A percentile compares a stretch with the other conserved stretches of the same genome.
Evolutionary conservation across 1,140 invertebrate species (phyloP).

Genomic region (Drosophila albomicans): DNA sequence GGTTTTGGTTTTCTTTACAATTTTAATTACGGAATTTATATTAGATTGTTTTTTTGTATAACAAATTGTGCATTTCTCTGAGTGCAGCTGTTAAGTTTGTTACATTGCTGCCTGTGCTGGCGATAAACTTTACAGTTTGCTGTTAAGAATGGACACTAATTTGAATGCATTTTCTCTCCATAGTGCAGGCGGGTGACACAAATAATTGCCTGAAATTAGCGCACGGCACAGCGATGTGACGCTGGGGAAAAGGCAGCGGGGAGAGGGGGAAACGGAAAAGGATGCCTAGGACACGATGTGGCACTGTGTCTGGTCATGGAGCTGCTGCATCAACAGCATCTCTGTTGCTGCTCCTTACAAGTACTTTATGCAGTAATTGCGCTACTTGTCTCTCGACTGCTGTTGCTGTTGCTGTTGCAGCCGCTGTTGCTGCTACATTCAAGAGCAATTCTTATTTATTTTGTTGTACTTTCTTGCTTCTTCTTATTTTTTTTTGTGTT

Average conservation of each 20-base stretch:
- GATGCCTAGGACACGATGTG: neutral
- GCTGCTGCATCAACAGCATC: slow-evolving; percentile 24
- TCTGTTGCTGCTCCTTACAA: slow-evolving; percentile 61
- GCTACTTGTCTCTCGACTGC: slow-evolving; percentile 68
- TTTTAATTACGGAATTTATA: too few species aligned
- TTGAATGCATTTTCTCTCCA: neutral
- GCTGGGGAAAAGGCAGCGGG: neutral
- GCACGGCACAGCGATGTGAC: slow-evolving; percentile 7
- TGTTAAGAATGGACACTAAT: too few species aligned
- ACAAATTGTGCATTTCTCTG: too few species aligned
- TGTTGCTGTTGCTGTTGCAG: slow-evolving; percentile 19
- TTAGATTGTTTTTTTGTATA: too few species aligned
- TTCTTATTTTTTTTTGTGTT: neutral
- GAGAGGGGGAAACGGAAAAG: too few species aligned
- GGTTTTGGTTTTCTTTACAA: too few species aligned
- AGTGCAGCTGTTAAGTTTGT: too few species aligned
- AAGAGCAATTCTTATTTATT: slow-evolving; percentile 67
- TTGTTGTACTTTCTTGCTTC: neutral
- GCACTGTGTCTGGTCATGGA: neutral
- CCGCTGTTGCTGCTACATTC: slow-evolving; percentile 44
- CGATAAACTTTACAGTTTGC: too few species aligned
- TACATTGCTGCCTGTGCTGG: too few species aligned
- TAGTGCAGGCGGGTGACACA: slow-evolving; percentile 53
- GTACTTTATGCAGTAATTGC: slow-evolving; percentile 83
- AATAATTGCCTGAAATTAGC: slow-evolving; percentile 83